Base-by-base conservation (phyloP, 53 echinoderm and acorn worm species). In the Pentamera pediparva region DNA sequence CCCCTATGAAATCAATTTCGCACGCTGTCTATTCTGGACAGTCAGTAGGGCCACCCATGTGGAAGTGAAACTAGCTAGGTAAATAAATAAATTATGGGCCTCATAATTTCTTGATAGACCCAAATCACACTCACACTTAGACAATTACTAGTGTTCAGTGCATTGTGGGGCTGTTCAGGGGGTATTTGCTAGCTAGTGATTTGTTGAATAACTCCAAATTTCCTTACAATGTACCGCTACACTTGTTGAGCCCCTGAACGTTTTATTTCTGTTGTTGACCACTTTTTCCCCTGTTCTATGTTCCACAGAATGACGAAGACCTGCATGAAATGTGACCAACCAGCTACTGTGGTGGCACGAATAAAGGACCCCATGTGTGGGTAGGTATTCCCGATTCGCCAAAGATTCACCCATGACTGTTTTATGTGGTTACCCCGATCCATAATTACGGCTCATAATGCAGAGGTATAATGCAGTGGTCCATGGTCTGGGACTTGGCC, bases 281-380 rank as follows among this genome's bases (percentile, higher is more conserved):
- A 20, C 24, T 12, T 70, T 18, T 7, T 29, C 52, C 20, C 55
- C 21, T 8, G 36, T 34, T 53, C 25, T 72, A 12, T 34, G 9
- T 72, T n/a, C 32, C 27, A 15, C 53, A 72, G 73, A 29, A 18
- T 52, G 32, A 62, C 74, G 39, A 90, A 61, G 63, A 71, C 72
- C 4, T 94, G 95, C 51, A 82, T 94, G 90, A 94, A 91, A 59
- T 94, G 95, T 85, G 76, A 75, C 1, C 79, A 87, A 35, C 69
- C 62, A 29, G 95, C 90, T 29, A 81, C 87, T 4, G 82, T 94
- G 2, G 40, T 87, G 12, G 85, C 91, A 18, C 78, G 89, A 15
- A 75, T 90, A 39, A 78, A 87, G 17, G 90, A 94, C 77, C 75
- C 90, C 15, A 87, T 94, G 28, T 94, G 95, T 82, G 82, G 88